A percentile compares a stretch with the other conserved stretches of the same genome.
phyloP scores from a whole-genome alignment of 2,888 invertebrate genomes.

The Luperina testacea region DNA sequence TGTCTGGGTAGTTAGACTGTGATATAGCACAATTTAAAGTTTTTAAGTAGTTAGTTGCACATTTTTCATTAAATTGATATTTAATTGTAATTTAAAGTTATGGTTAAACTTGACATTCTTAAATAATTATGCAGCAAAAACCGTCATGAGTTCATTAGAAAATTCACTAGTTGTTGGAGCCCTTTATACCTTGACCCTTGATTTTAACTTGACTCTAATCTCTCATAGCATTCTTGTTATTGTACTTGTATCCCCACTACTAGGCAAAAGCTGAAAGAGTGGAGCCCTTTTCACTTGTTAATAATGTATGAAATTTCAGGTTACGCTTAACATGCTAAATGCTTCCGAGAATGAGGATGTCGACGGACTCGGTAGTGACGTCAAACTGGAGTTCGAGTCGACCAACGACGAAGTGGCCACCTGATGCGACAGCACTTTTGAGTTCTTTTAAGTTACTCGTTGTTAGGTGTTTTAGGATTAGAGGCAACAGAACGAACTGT shows the following conservation, averaged over 20 bases:
- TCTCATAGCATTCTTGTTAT: not conserved
- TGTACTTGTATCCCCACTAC: not conserved
- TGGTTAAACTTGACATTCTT: not conserved
- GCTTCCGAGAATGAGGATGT: constrained; percentile 97
- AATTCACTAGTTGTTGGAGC: not conserved
- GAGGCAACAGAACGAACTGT: constrained; percentile 48
- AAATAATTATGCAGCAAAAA: not conserved
- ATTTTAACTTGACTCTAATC: not conserved
- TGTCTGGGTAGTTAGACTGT: not conserved
- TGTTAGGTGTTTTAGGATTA: constrained; percentile 52
- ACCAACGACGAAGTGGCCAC: constrained; percentile 93
- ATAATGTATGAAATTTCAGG: constrained; percentile 80
- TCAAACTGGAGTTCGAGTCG: constrained; percentile 95
- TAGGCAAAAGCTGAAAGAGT: not conserved
- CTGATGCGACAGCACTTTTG: constrained; percentile 83
- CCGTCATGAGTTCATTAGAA: not conserved
- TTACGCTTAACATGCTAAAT: constrained; percentile 97
- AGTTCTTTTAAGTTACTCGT: constrained; percentile 65
- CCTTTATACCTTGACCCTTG: not conserved
- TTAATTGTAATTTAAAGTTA: not conserved
- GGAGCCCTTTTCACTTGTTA: not conserved
- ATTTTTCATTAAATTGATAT: not conserved
- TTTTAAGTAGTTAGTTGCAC: constrained; percentile 11
- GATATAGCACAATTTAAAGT: not conserved
- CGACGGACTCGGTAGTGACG: constrained; percentile 94